phyloP scores from a whole-genome alignment of 2,888 invertebrate species.

The Bembecia ichneumoniformis region DNA sequence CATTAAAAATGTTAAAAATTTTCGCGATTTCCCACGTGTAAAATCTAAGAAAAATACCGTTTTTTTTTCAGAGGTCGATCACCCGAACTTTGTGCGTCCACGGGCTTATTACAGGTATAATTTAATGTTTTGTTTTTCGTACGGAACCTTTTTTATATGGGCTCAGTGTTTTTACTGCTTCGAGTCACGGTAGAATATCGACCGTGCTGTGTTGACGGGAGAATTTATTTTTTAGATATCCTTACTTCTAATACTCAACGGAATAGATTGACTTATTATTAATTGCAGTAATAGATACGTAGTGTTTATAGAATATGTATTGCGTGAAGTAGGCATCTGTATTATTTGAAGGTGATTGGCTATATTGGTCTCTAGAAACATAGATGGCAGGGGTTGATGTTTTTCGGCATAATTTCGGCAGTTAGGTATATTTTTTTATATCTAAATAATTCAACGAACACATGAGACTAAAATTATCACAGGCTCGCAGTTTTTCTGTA shows the following conservation, averaged over 20 bases:
- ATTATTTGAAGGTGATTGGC: no score
- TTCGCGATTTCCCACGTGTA: conserved; percentile 63
- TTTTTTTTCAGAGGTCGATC: conserved; percentile 49
- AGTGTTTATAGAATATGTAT: no score
- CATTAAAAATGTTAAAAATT: conserved; percentile 5
- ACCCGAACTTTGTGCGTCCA: conserved; percentile 46
- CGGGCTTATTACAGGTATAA: conserved; percentile 58
- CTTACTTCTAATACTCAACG: neutral
- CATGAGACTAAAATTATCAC: no score
- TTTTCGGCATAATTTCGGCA: no score
- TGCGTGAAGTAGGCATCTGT: no score
- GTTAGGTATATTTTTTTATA: no score
- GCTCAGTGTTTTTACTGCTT: conserved; percentile 51
- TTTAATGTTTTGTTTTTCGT: conserved; percentile 59
- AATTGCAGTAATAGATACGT: neutral
- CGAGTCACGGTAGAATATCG: conserved; percentile 64
- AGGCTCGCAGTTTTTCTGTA: no score
- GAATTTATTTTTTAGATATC: neutral
- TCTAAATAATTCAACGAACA: no score
- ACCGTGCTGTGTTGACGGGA: conserved; percentile 23
- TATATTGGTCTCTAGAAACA: no score
- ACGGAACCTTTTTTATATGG: conserved; percentile 43
- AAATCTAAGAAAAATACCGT: conserved; percentile 38
- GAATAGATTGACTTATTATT: neutral
- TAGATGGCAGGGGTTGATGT: no score